Percentiles rank a stretch among this genome's conserved stretches.
phyloP scores from a whole-genome alignment of 2,888 invertebrate species.

The Callosobruchus maculatus region DNA sequence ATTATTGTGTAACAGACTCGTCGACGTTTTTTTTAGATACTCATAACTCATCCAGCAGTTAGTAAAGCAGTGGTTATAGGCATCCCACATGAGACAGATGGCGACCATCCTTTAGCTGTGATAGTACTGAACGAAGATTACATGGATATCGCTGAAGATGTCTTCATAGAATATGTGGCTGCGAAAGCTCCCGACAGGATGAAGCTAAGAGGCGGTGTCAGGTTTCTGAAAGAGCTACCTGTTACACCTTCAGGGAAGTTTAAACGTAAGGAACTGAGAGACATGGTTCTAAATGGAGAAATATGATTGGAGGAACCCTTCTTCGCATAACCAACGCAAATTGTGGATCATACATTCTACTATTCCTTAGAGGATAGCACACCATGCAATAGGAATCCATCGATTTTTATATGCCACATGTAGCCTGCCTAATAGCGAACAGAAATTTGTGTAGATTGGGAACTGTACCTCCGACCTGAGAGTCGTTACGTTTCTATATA shows the following conservation, averaged over 20 bases:
- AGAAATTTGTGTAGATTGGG: too few species aligned
- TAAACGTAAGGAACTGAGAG: constrained; percentile 25
- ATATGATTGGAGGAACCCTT: background rate
- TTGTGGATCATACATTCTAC: too few species aligned
- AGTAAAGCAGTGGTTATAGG: constrained; percentile 35
- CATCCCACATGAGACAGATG: constrained; percentile 38
- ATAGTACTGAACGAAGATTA: constrained; percentile 24
- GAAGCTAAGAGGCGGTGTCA: constrained; percentile 39
- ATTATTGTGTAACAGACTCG: background rate
- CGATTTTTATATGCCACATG: too few species aligned
- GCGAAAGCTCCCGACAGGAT: constrained; percentile 37
- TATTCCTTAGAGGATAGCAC: too few species aligned
- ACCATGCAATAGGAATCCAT: too few species aligned
- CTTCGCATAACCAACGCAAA: too few species aligned
- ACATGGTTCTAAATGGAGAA: constrained; percentile 26
- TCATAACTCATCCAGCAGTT: constrained; percentile 40
- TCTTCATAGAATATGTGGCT: constrained; percentile 34
- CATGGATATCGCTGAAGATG: constrained; percentile 23
- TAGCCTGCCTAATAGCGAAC: too few species aligned
- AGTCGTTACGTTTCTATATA: too few species aligned
- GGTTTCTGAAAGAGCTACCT: constrained; percentile 34
- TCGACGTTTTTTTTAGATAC: constrained; percentile 15
- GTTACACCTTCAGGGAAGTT: constrained; percentile 42
- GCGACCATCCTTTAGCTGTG: constrained; percentile 39
- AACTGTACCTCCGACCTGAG: too few species aligned